Evolutionary conservation across 2,888 invertebrate genomes (phyloP), one percentile per base, ranked within the genome.

Genomic region (Serrognathus titanus): DNA sequence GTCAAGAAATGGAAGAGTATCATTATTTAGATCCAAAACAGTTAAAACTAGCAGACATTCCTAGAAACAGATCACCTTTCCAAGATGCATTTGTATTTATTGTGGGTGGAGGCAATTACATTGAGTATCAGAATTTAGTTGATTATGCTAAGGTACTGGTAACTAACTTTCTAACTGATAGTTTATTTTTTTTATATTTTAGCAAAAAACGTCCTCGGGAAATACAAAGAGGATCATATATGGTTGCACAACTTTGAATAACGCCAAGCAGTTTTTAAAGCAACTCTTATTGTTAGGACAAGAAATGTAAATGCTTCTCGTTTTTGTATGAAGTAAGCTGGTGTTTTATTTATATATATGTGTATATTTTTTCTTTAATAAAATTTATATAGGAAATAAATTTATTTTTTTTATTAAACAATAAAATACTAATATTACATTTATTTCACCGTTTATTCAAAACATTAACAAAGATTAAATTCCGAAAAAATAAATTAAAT

Each of bases 51-150:
- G 84, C 79, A 58, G 87, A 88, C 65, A 82, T 78, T 50, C 81
- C 86, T 55, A 83, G 86, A 79, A 82, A 85, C 80, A 78, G 85
- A 71, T 73, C 84, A 68, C 85, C 88, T 61, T 94, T 93, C 76
- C 89, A 89, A 69, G 94, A 94, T 77, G 93, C 93, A 3, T 88
- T 94, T 56, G 94, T 95, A 8, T 95, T 95, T 78, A 78, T 95
- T 54, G 92, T 95, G 43, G 94, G 95, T 43, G 94, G 94, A 58
- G 94, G 99, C 48, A 98, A 97, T 82, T 99, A 99, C 74, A 97
- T 98, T 72, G 99, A 99, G 79, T 99, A 99, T 78, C 98, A 98
- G 78, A 99, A 99, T 83, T 84, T 99, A 58, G 86, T 92, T 51
- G 98, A 98, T 75, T 96, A 96, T 73, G 90, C 92, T 37, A 96